Evolutionary conservation across 2,113 vertebrate species (phyloP).

Genomic region (Grantiella picta): DNA sequence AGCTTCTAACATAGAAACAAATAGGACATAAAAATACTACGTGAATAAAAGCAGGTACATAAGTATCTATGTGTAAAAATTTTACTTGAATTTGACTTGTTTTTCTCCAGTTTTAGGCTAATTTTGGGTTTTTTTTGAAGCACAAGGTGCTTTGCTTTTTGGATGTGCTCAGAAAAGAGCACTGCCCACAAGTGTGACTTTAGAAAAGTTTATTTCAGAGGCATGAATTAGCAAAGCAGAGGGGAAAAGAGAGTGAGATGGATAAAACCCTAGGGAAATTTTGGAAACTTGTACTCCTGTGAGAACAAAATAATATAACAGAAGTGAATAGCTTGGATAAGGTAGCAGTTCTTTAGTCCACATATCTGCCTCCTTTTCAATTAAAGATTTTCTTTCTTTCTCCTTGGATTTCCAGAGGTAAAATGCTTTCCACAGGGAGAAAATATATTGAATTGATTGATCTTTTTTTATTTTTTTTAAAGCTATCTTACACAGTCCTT

Average conservation of each 20-base stretch:
- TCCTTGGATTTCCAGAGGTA: background rate
- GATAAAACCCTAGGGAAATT: background rate
- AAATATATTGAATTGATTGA: background rate
- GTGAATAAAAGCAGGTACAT: fast-evolving
- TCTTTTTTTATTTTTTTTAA: background rate
- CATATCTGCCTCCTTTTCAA: background rate
- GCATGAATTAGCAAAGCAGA: background rate
- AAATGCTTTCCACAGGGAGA: background rate
- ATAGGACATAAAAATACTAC: background rate
- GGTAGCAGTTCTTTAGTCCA: background rate
- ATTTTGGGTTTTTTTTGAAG: background rate
- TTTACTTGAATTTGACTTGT: background rate
- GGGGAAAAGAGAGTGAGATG: background rate
- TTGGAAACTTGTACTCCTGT: background rate
- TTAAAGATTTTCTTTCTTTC: background rate
- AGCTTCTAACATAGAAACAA: background rate
- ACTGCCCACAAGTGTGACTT: background rate
- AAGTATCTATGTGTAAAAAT: background rate
- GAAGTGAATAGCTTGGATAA: background rate
- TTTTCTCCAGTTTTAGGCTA: background rate
- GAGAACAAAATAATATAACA: background rate
- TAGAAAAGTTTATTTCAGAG: background rate
- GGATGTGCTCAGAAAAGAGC: background rate
- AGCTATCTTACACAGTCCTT: constrained; percentile 41
- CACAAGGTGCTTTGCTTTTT: background rate